These are phyloP conservation scores for Cataglyphis rosenhaueri DNA, from an alignment of 2,888 invertebrate genomes.

Conservation along the genomic window DNA sequence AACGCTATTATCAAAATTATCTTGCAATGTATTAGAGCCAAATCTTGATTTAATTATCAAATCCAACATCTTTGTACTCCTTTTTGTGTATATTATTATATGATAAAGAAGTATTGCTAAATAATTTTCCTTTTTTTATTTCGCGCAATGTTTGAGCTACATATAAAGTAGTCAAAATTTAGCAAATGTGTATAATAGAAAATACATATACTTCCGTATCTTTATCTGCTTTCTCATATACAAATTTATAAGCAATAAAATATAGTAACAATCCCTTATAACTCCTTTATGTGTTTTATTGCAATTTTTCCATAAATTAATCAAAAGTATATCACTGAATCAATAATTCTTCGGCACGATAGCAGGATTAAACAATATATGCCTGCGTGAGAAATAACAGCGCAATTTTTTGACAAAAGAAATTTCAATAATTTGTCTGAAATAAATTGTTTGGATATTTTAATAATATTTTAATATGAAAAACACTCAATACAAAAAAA, in stretches of 20 bases:
- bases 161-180: constrained; percentile 13
- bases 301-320: constrained; percentile 58
- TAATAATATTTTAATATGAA: not conserved
- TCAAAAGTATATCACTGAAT: constrained; percentile 62
- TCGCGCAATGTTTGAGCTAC: not conserved
- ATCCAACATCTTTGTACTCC: not conserved
- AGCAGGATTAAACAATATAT: constrained; percentile 46
- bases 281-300: constrained; percentile 54
- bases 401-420: constrained; percentile 47
- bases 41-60: constrained; percentile 9
- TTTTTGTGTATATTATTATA: not conserved
- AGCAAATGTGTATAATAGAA: not conserved
- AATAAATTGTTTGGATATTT: constrained; percentile 15
- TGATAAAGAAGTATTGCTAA: not conserved
- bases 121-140: not conserved
- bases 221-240: constrained; percentile 13
- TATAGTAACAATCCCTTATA: constrained; percentile 26
- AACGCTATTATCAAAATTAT: constrained; percentile 35
- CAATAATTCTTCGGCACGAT: constrained; percentile 53
- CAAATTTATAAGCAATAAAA: not conserved
- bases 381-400: constrained; percentile 26
- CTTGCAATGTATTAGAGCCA: not conserved
- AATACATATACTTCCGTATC: not conserved
- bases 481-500: not conserved
- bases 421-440: constrained; percentile 26